A percentile compares a stretch with the other conserved stretches of the same genome.
These are phyloP conservation scores for Seriola aureovittata DNA, from an alignment of 2,113 vertebrate genomes.

Conservation along the genomic window DNA sequence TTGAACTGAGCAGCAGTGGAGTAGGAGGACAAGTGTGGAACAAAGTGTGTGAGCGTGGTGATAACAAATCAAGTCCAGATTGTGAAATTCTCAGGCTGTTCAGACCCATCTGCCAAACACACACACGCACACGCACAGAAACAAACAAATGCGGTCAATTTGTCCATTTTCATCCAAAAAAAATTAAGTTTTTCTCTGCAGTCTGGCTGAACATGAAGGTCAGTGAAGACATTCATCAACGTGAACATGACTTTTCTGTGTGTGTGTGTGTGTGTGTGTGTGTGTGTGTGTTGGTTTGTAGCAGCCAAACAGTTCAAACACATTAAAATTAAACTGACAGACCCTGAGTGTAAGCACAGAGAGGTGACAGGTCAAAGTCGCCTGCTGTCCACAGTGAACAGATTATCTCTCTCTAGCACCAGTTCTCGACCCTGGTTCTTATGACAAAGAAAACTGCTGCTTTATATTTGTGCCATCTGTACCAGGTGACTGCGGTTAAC, in stretches of 20 bases:
- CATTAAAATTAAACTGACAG: not conserved
- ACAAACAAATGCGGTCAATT: not conserved
- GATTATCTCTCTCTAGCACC: no score
- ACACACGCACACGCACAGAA: not conserved
- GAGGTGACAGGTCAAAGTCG: no score
- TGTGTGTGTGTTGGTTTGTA: no score
- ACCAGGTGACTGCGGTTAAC: conserved; percentile 18
- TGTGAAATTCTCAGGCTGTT: conserved; percentile 71
- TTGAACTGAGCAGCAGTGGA: conserved; percentile 67
- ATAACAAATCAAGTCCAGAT: conserved; percentile 66
- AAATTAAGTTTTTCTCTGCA: no score
- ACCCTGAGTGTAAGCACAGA: no score
- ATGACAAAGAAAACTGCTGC: not conserved
- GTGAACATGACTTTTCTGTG: no score
- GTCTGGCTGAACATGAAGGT: not conserved
- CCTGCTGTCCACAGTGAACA: no score
- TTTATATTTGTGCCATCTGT: conserved; percentile 5
- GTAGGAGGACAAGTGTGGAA: conserved; percentile 70
- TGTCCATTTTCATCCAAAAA: not conserved
- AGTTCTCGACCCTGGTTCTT: not conserved
- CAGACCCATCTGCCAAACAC: conserved; percentile 58
- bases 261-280: no score
- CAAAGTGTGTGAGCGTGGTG: conserved; percentile 49
- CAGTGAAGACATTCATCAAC: not conserved
- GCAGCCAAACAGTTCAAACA: not conserved